Base-by-base conservation (phyloP, 2,888 invertebrate species). In the Stegophylla sp. region DNA sequence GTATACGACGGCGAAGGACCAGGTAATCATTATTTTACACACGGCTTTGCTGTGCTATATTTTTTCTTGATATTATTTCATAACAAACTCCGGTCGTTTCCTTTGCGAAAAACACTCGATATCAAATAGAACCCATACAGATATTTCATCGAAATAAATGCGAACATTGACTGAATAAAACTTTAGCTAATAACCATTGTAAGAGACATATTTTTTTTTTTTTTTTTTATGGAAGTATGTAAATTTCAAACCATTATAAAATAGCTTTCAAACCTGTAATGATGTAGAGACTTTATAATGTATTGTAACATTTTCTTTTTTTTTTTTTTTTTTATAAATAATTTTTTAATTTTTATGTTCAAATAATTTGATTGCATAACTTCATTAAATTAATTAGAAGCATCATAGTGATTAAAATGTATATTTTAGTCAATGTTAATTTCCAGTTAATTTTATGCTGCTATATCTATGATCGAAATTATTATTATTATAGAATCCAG, bases 1-100 rank as follows among this genome's bases (percentile, higher is more conserved):
- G 92, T 91, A 84, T 96, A 96, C 87, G 96, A 96, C 85, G 96
- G 96, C 82, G 93, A 94, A 87, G 96, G 94, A 71, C 95, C 96
- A 86, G 93, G 95, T 95, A 85, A 86, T 87, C 86, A 71, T 71
- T 34, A 28, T 5, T 5, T 53, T 20, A 53, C 20, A 20, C 15
- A 34, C 34, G 34, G 13, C 10, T 5, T 7, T 20, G 20, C 20
- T 53, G 20, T 3, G 20, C 20, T 53, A 53, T 53, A n/a, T n/a
- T n/a, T n/a, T 53, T 53, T 20, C 53, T 20, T 20, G 53, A n/a
- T 9, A 20, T 53, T 20, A 53, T 23, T 53, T 53, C 4, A 20
- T 20, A 53, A 53, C 23, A 53, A 53, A 53, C 53, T 23, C 20
- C 4, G 53, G 7, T 53, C n/a, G 10, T 10, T 1, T 20, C 5